Conservation (phyloP, 2,113 vertebrate genomes). For the Leiothrix lutea region DNA sequence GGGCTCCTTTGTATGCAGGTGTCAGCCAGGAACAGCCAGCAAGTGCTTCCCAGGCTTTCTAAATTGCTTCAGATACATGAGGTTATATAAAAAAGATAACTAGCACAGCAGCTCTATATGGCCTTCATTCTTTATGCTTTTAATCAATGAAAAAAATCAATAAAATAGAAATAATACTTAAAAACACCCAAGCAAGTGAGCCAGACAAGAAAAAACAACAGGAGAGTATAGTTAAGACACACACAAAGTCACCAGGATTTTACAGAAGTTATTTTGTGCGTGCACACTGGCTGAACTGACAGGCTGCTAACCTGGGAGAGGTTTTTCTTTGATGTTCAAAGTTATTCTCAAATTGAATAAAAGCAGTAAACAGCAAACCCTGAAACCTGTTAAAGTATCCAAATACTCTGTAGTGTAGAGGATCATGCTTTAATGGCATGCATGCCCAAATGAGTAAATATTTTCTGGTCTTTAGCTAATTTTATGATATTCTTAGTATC, state of each 20-base stretch:
- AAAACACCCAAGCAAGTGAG: neutral
- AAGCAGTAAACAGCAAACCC: neutral
- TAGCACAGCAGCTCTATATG: neutral
- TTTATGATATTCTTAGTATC: neutral
- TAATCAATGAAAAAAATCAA: neutral
- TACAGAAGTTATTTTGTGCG: neutral
- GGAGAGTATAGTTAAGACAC: neutral
- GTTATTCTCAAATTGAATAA: neutral
- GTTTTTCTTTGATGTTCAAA: neutral
- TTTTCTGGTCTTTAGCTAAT: neutral
- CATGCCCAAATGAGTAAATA: neutral
- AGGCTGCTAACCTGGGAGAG: neutral
- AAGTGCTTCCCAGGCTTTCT: neutral
- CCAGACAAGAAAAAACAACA: neutral
- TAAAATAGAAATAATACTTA: neutral
- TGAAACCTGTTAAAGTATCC: neutral
- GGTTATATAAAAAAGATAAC: neutral
- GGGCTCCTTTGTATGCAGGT: neutral
- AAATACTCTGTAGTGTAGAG: neutral
- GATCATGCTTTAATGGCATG: neutral
- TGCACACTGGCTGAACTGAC: neutral
- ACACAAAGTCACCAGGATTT: neutral
- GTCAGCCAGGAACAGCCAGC: neutral
- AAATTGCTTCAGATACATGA: neutral
- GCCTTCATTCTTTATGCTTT: neutral